These are phyloP conservation scores for Micoletzkya japonica DNA, from an alignment of 2,888 invertebrate genomes.

Conservation along the genomic window DNA sequence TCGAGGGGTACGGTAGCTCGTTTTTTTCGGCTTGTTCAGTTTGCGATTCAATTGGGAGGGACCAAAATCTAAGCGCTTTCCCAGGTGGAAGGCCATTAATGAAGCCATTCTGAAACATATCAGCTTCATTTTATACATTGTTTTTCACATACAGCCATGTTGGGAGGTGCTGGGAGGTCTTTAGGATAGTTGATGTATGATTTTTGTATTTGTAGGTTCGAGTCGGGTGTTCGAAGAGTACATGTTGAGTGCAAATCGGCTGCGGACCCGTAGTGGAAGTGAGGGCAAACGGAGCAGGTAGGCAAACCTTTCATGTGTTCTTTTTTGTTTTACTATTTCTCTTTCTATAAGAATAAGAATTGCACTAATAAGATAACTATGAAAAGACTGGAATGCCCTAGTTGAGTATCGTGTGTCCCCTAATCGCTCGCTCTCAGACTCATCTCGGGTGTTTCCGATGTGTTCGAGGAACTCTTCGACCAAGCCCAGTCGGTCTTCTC, in stretches of 20 bases:
- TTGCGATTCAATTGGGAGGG: background rate
- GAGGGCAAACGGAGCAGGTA: slow-evolving; percentile 27
- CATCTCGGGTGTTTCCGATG: slow-evolving; percentile 35
- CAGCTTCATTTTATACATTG: too few species aligned
- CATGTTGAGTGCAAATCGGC: slow-evolving; percentile 12
- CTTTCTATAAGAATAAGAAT: too few species aligned
- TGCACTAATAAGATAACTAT: too few species aligned
- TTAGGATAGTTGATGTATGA: background rate
- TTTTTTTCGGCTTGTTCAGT: background rate
- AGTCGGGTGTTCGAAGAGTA: slow-evolving; percentile 28
- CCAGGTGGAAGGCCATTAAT: too few species aligned
- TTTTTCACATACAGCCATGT: too few species aligned
- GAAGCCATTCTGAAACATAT: too few species aligned
- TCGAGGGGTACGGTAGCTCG: slow-evolving; percentile 27
- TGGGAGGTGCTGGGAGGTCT: too few species aligned
- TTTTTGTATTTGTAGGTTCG: slow-evolving; percentile 6
- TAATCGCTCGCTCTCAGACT: slow-evolving; percentile 24
- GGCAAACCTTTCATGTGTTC: too few species aligned
- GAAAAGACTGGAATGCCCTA: too few species aligned
- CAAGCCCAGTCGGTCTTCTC: slow-evolving; percentile 27
- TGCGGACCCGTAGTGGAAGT: slow-evolving; percentile 23
- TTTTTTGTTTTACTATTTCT: too few species aligned
- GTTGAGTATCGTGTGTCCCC: too few species aligned
- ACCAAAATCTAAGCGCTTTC: too few species aligned
- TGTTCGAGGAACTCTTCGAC: slow-evolving; percentile 43